Evolutionary conservation across 2,797 vertebrate genomes (phyloP).

Genomic region (Mus spretus): DNA sequence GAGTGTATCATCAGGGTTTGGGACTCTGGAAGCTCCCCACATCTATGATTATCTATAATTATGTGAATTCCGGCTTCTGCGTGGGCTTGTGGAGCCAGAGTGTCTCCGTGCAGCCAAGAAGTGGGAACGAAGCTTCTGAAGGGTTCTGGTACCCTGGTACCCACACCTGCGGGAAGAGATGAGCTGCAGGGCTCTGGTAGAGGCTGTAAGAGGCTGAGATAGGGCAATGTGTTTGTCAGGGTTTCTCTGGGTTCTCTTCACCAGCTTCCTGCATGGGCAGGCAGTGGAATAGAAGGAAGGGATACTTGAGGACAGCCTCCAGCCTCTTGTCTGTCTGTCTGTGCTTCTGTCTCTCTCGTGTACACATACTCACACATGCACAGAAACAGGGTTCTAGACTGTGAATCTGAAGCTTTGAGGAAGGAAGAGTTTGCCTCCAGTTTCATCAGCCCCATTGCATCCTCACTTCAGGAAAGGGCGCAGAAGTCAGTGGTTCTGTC

Average conservation of each 20-base stretch:
- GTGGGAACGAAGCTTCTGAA: neutral
- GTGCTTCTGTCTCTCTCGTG: neutral
- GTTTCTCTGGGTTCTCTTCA: neutral
- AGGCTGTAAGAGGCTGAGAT: neutral
- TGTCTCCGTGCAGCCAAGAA: slow-evolving; percentile 29
- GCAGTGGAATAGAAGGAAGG: neutral
- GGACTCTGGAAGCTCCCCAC: slow-evolving; percentile 2
- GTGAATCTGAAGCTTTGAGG: neutral
- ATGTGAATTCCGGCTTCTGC: slow-evolving; percentile 65
- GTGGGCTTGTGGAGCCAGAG: slow-evolving; percentile 75
- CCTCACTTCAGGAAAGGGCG: neutral
- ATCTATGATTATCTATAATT: slow-evolving; percentile 81
- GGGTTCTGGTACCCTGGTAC: neutral
- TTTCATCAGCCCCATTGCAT: neutral
- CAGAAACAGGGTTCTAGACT: neutral
- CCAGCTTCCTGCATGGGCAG: neutral
- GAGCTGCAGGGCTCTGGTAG: neutral
- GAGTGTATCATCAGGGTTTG: slow-evolving; percentile 35
- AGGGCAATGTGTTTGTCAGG: neutral
- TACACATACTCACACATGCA: neutral
- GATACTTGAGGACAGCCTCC: neutral
- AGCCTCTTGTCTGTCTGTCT: neutral
- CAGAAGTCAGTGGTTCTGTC: neutral
- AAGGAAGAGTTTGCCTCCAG: neutral
- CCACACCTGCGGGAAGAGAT: neutral